Evolutionary conservation across 2,888 invertebrate genomes (phyloP).

Genomic region (Chydorus sphaericus): DNA sequence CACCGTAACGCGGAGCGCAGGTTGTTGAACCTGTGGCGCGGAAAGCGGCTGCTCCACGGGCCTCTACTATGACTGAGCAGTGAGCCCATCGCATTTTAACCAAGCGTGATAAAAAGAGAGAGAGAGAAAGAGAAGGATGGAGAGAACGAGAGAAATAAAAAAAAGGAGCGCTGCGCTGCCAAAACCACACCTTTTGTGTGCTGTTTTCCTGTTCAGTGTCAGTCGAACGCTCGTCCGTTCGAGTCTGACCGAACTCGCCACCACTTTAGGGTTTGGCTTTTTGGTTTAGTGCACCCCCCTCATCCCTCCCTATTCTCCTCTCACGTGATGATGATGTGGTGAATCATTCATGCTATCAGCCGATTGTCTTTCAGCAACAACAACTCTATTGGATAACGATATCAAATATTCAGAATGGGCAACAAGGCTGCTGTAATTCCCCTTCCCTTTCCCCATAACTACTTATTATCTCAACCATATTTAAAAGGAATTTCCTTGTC

Average conservation of each 20-base stretch:
- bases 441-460: neutral
- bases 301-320: too few relatives aligned
- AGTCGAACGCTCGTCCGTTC: neutral
- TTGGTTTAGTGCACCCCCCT: neutral
- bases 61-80: neutral
- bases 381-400: neutral
- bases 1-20: constrained; percentile 5
- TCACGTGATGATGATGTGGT: too few relatives aligned
- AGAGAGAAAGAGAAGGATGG: neutral
- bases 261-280: neutral
- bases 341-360: too few relatives aligned
- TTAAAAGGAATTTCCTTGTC: neutral
- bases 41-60: neutral
- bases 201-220: constrained; percentile 8
- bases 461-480: neutral
- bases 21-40: constrained; percentile 5
- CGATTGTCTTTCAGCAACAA: too few relatives aligned
- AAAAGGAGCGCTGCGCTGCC: neutral
- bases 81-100: constrained; percentile 3
- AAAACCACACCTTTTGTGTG: constrained; percentile 8
- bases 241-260: neutral
- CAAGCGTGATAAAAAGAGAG: neutral
- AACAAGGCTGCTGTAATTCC: neutral
- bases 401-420: constrained; percentile 2
- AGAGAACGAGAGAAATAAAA: neutral